Base-by-base conservation (phyloP, 2,797 vertebrate species). In the Coluber constrictor region DNA sequence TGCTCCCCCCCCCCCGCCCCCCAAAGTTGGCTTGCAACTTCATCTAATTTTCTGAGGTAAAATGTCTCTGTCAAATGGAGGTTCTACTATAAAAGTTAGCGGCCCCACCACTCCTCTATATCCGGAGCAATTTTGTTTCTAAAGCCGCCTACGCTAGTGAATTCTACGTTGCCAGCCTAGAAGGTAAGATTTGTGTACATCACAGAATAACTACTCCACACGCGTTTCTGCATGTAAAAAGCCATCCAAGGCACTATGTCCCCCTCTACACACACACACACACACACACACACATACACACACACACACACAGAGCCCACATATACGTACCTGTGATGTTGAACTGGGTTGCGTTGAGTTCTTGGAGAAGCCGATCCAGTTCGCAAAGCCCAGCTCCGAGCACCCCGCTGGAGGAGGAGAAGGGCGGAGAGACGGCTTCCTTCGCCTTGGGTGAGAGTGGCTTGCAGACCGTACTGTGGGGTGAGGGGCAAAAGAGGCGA, bases 241-340 rank as follows among this genome's bases (percentile, higher is more conserved):
- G 5, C 54, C 12, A 20, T 15, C 3, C 32, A 11, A 11, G 37
- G 43, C 20, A 27, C 43, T 16, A 2, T n/a, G 4, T 3, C 25
- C 15, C 4, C 18, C n/a, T 18, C 5, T 6, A 18, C 27, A 1
- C 9, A 9, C 32, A 37, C 0, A 8, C 11, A 2, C 54, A 4
- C 54, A 20, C 89, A 7, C 5, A 1, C 32, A 5, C 59, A 20
- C 63, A 83, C 27, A 25, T 3, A 57, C 90, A 43, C n/a, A n/a
- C n/a, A n/a, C n/a, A n/a, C n/a, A n/a, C n/a, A n/a, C n/a, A n/a
- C n/a, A n/a, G n/a, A n/a, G n/a, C n/a, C n/a, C n/a, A n/a, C n/a
- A n/a, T n/a, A n/a, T n/a, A n/a, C 88, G 32, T 97, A 99, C 99
- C 99, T 96, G 99, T 99, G 95, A 99, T 99, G 97, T 98, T 99